Base-by-base conservation (phyloP, 2,797 vertebrate species). In the Thalassophryne amazonica region DNA sequence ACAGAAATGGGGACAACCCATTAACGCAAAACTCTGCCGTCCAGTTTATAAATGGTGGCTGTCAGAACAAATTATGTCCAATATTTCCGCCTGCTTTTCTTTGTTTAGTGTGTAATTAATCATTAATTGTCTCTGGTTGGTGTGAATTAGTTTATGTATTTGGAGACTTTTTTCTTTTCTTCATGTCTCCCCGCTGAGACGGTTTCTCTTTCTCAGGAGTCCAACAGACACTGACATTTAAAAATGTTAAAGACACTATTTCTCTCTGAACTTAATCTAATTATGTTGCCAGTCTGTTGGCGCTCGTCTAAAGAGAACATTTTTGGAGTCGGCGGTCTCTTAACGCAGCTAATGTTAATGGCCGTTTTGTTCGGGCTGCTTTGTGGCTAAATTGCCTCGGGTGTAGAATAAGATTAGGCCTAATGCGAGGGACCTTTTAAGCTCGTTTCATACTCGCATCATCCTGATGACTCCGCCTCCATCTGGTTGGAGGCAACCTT, bases 221-320 rank as follows among this genome's bases (percentile, higher is more conserved):
- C 36, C n/a, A 25, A 35, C 42, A 54, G 57, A 62, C 5, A 19
- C 35, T 72, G 69, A 62, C 69, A 72, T 72, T 72, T 67, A 41
- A 52, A 60, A 66, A 72, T 72, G 52, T 58, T 66, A 61, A 58
- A 55, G 34, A 62, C 39, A 38, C 20, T 35, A 54, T 67, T 72
- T 72, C 31, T n/a, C 38, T 53, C 40, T 54, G 38, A 62, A 40
- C 34, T 28, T 50, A 50, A 72, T 61, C 37, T 45, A 37, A 58
- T 66, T 54, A 43, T 48, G 37, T 24, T 50, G 25, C 45, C 33
- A 31, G 45, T 38, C 32, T 57, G 36, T 57, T 55, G 35, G 37
- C 4, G 2, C 16, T 39, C 23, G 35, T 35, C 22, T 58, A 35
- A 49, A 56, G 14, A 29, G 17, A 43, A 25, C n/a, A 24, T 20